These are phyloP conservation scores for Tachuris rubrigastra DNA, from an alignment of 2,113 vertebrate species.

Conservation along the genomic window DNA sequence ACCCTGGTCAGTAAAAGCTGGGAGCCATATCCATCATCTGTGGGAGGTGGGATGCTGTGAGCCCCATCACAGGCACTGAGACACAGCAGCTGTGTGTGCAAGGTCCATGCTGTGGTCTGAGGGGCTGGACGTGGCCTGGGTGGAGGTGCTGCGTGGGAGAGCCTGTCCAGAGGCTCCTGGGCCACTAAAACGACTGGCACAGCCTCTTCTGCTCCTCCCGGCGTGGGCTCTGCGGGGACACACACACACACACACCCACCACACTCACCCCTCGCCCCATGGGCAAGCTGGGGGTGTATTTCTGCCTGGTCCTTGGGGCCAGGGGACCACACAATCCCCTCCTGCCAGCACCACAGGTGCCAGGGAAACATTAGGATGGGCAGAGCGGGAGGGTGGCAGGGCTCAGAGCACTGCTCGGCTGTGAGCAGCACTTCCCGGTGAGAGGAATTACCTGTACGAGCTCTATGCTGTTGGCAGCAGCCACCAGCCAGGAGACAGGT, in stretches of 20 bases:
- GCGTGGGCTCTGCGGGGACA: neutral
- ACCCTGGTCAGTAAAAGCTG: neutral
- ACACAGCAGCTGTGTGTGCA: neutral
- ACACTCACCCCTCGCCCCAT: neutral
- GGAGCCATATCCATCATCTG: neutral
- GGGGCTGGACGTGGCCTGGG: neutral
- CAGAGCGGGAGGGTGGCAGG: neutral
- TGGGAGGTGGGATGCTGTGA: neutral
- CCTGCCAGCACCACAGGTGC: neutral
- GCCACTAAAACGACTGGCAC: neutral
- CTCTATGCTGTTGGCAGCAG: slow-evolving; percentile 23
- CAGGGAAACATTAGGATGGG: neutral
- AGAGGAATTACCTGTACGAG: slow-evolving; percentile 8
- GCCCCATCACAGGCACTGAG: neutral
- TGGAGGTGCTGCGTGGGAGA: neutral
- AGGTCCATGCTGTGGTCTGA: neutral
- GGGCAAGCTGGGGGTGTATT: neutral
- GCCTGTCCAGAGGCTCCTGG: neutral
- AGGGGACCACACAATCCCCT: neutral
- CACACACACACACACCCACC: too few species aligned
- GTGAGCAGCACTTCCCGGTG: neutral
- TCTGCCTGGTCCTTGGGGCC: neutral
- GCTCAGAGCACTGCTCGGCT: neutral
- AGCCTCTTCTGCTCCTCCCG: slow-evolving; percentile 2
- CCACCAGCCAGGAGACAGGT: slow-evolving; percentile 76